Conservation (phyloP, 2,113 vertebrate genomes). For the Nettapus auritus region DNA sequence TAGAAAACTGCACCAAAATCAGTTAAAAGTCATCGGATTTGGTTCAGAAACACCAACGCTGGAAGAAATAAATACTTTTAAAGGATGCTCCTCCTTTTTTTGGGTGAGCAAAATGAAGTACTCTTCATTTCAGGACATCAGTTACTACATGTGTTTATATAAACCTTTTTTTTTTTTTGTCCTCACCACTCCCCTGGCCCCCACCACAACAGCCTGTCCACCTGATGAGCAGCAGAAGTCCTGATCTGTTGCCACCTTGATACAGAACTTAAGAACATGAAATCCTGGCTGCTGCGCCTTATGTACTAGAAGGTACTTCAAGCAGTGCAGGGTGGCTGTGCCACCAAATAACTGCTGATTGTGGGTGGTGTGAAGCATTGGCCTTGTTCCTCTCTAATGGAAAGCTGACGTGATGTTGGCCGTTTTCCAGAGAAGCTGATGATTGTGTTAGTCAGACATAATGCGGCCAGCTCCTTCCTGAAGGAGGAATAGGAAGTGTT, state of each 20-base stretch:
- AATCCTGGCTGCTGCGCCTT: background rate
- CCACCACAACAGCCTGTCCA: background rate
- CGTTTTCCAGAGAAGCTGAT: background rate
- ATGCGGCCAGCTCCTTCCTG: background rate
- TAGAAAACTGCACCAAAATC: background rate
- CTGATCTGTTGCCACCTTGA: background rate
- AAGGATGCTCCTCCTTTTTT: background rate
- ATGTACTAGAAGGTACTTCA: accelerated
- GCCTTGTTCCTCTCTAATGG: background rate
- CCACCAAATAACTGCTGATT: background rate
- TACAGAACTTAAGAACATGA: accelerated
- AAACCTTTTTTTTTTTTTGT: background rate
- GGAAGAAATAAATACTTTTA: background rate
- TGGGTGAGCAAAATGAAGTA: background rate
- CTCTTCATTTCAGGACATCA: background rate
- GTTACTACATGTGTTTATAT: background rate
- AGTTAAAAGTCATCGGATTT: background rate
- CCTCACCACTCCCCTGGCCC: background rate
- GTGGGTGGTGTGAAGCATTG: background rate
- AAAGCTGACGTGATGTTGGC: background rate
- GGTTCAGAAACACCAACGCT: background rate
- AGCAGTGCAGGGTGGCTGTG: background rate
- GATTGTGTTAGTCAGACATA: background rate
- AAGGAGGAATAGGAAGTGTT: background rate
- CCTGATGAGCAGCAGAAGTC: background rate